Evolutionary conservation across 2,797 vertebrate species (phyloP), one percentile per base, ranked within the genome.

Genomic region (Prunella strophiata): DNA sequence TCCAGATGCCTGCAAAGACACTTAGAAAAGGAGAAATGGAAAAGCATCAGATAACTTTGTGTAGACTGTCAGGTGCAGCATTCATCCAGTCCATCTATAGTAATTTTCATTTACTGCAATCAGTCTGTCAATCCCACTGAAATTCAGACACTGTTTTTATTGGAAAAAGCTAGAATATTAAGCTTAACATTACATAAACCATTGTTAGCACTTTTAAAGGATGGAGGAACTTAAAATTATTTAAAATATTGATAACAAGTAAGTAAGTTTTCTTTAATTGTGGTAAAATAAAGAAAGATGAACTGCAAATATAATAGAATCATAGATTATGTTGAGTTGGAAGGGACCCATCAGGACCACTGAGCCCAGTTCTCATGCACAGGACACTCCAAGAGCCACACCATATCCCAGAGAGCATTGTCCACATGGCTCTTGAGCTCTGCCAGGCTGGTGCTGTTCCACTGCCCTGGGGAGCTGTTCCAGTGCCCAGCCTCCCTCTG

Each of bases 341-440:
- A 77, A 70, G 11, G 63, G 20, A 40, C 13, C 15, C 14, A 47
- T 40, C 48, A 62, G 47, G 16, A 23, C 29, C 23, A n/a, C 7
- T 29, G 40, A 61, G n/a, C 14, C 16, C 23, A 54, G 10, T 23
- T 40, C 13, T 13, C 42, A n/a, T 54, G 16, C 36, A 13, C 55
- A 34, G 27, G 20, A 22, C 26, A 67, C 11, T 26, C 19, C 13
- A 45, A 13, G 47, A 29, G 8, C 20, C 29, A 29, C n/a, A 40
- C 4, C 19, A 14, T 4, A 3, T n/a, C 0, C 16, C 40, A 10
- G 4, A 68, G 16, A 21, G 13, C 3, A 3, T 10, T 30, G 29
- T 40, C 20, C 55, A 47, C 51, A 32, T 0, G 0, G 14, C 42
- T 21, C 16, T 16, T 30, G 70, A 42, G 2, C 36, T 55, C 51